phyloP scores from a whole-genome alignment of 2,888 invertebrate genomes.

The Suillia variegata region DNA sequence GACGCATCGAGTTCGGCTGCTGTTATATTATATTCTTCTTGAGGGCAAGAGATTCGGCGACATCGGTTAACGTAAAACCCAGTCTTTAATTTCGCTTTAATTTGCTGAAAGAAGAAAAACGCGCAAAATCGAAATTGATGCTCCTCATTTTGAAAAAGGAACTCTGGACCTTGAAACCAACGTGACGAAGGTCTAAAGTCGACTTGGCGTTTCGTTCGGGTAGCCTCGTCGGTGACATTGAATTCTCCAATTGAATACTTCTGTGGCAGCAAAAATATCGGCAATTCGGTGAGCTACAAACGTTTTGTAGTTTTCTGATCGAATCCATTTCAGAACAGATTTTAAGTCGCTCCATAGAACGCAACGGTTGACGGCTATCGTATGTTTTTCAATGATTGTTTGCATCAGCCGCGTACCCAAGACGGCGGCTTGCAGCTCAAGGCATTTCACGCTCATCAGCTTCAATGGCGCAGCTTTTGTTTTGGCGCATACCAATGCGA shows the following conservation, averaged over 20 bases:
- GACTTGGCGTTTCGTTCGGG: background rate
- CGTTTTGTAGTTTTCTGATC: constrained; percentile 25
- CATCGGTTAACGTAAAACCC: constrained; percentile 6
- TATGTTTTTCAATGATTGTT: constrained; percentile 9
- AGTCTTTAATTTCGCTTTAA: constrained; percentile 1
- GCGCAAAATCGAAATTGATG: background rate
- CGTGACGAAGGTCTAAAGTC: constrained; percentile 18
- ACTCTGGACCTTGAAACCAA: constrained; percentile 16
- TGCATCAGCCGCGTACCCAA: constrained; percentile 17
- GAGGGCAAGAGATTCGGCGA: background rate
- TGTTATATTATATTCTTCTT: background rate
- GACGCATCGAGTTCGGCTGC: constrained; percentile 5
- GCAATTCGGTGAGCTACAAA: constrained; percentile 22
- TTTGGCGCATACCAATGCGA: constrained; percentile 15
- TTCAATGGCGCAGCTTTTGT: constrained; percentile 20
- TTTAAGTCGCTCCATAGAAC: constrained; percentile 17
- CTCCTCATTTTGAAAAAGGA: constrained; percentile 5
- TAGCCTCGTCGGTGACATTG: constrained; percentile 21
- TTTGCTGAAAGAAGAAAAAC: constrained; percentile 13
- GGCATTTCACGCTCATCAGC: constrained; percentile 11
- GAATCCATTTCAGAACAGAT: constrained; percentile 30
- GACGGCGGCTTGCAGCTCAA: constrained; percentile 22
- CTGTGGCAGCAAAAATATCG: constrained; percentile 12
- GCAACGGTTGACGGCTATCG: background rate
- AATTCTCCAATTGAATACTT: constrained; percentile 27